Evolutionary conservation across 2,113 vertebrate species (phyloP), one percentile per base, ranked within the genome.

Genomic region (Cariama cristata): DNA sequence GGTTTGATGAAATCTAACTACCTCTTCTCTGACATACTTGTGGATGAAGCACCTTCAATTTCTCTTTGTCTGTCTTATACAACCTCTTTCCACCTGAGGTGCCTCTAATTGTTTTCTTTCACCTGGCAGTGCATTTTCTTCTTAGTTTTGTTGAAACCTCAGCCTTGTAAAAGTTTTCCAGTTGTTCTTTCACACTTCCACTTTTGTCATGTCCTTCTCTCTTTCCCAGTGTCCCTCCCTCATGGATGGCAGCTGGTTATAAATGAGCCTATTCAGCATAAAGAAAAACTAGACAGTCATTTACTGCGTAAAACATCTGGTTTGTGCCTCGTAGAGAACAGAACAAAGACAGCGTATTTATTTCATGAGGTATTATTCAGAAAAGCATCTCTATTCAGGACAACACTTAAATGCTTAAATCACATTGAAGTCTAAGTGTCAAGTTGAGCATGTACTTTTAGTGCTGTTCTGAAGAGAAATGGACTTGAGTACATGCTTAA

Each of bases 161-260:
- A 12, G 19, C 11, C 87, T 82, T 42, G 27, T 67, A 15, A 79
- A 60, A 60, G 44, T 24, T 79, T 92, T 67, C 21, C 42, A 8
- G 38, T 53, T 66, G 27, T 47, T 83, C 58, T 91, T 81, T 91
- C 60, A 28, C 84, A 35, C 71, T 79, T 85, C 30, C 18, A 45
- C 56, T 91, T 82, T 30, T 76, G 85, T 77, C 81, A 59, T 49
- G 40, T 63, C 10, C 55, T 53, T 38, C 71, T 79, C 23, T 64
- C 60, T 82, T 79, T 83, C 44, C n/a, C 55, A 6, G 52, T 45
- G 69, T 83, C 64, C 86, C 67, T 88, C 67, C 64, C 58, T 85
- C 33, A 6, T 50, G 80, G 80, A 71, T 88, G 60, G 85, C 93
- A 97, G 87, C 94, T 97, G 96, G 50, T 86, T 79, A 85, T 88